Evolutionary conservation across 2,888 invertebrate species (phyloP).

Genomic region (Ephialtes manifestator): DNA sequence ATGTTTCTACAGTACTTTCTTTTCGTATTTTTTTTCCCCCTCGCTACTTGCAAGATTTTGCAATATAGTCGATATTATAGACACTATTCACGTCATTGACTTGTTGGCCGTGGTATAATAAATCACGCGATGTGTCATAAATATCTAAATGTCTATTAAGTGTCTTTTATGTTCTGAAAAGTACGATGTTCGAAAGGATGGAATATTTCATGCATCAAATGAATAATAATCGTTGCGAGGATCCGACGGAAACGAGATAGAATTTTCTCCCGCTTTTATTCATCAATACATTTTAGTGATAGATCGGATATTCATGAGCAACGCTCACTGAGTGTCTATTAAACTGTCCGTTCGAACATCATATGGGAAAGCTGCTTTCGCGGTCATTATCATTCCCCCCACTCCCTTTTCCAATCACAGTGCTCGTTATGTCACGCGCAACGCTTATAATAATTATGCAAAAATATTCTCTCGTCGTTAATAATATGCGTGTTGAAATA

Average conservation of each 20-base stretch:
- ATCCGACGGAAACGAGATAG: conserved; percentile 4
- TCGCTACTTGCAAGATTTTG: neutral
- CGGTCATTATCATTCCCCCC: conserved; percentile 37
- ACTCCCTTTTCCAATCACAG: neutral
- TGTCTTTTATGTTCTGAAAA: neutral
- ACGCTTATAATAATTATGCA: conserved; percentile 45
- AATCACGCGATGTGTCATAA: neutral
- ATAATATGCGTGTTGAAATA: conserved; percentile 47
- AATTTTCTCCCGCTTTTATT: conserved; percentile 13
- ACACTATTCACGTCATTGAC: neutral
- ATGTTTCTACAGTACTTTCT: too few species aligned
- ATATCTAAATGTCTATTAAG: neutral
- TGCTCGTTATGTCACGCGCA: conserved; percentile 22
- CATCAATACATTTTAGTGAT: conserved; percentile 37
- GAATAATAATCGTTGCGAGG: conserved; percentile 31
- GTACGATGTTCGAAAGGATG: neutral
- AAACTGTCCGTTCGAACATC: conserved; percentile 37
- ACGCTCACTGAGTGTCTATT: conserved; percentile 11
- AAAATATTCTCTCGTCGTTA: conserved; percentile 49
- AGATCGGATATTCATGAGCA: conserved; percentile 53
- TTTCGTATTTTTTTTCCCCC: neutral
- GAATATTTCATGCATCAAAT: conserved; percentile 41
- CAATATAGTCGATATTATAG: neutral
- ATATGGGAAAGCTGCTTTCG: conserved; percentile 19
- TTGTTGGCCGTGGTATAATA: conserved; percentile 2